A percentile compares a stretch with the other conserved stretches of the same genome.
Evolutionary conservation across 35 echinoderm and acorn worm species (phyloP).

Genomic region (Apostichopus californicus): DNA sequence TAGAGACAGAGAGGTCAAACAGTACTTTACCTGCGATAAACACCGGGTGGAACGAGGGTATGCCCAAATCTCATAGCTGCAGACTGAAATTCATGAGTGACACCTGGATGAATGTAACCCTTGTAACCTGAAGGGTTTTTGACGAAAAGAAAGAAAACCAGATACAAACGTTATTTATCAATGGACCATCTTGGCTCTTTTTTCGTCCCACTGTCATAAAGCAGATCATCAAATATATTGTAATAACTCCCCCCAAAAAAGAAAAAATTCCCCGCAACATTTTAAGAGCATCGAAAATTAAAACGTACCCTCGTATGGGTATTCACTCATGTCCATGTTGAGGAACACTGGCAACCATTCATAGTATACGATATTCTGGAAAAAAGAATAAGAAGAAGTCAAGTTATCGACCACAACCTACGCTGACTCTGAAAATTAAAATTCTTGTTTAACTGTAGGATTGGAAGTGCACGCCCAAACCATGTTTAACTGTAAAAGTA

Average conservation of each 20-base stretch:
- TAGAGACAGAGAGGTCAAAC: not conserved
- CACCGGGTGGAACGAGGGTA: conserved; percentile 93
- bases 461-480: no score
- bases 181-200: no score
- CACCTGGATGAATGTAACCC: conserved; percentile 85
- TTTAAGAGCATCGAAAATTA: not conserved
- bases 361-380: conserved; percentile 86
- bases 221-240: no score
- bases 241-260: no score
- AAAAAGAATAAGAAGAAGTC: not conserved
- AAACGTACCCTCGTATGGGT: conserved; percentile 64
- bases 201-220: no score
- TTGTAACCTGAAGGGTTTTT: conserved; percentile 70
- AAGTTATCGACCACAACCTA: no score
- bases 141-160: no score
- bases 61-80: conserved; percentile 99
- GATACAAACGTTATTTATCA: no score
- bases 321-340: conserved; percentile 36
- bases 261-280: no score
- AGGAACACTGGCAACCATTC: conserved; percentile 93
- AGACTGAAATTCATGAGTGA: conserved; percentile 96
- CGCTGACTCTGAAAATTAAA: no score
- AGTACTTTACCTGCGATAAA: conserved; percentile 72
- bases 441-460: no score
- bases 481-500: no score